phyloP scores from a whole-genome alignment of 2,797 vertebrate genomes.

The Hippocampus kuda region DNA sequence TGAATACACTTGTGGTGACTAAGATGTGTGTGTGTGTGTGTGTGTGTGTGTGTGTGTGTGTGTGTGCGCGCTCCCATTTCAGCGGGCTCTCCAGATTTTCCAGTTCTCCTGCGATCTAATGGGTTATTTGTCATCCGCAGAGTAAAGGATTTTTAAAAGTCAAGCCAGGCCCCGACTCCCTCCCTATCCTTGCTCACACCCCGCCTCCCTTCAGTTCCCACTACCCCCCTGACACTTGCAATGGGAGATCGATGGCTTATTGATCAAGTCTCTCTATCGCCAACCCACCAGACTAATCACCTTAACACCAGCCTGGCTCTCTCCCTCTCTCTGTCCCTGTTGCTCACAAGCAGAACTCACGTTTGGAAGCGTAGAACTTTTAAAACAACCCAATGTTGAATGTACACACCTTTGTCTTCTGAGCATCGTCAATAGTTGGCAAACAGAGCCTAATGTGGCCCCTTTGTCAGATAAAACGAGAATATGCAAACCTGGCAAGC shows the following conservation, averaged over 20 bases:
- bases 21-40: constrained; percentile 4
- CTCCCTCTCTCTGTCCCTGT: constrained; percentile 37
- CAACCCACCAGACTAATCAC: constrained; percentile 81
- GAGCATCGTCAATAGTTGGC: constrained; percentile 16
- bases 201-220: constrained; percentile 56
- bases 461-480: constrained; percentile 17
- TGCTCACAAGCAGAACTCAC: constrained; percentile 21
- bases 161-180: constrained; percentile 66
- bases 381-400: constrained; percentile 27
- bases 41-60: constrained; percentile 10
- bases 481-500: constrained; percentile 27
- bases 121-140: constrained; percentile 78
- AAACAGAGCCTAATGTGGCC: constrained; percentile 11
- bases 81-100: constrained; percentile 50
- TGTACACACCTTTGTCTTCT: constrained; percentile 7
- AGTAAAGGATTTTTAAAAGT: constrained; percentile 83
- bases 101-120: constrained; percentile 62
- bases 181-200: constrained; percentile 58
- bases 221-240: constrained; percentile 72
- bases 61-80: constrained; percentile 1
- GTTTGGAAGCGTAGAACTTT: constrained; percentile 14
- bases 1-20: not conserved
- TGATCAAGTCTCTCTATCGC: constrained; percentile 81
- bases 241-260: constrained; percentile 73
- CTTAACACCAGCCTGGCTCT: constrained; percentile 72